phyloP scores from a whole-genome alignment of 2,113 vertebrate species.

The Phyllostomus discolor region DNA sequence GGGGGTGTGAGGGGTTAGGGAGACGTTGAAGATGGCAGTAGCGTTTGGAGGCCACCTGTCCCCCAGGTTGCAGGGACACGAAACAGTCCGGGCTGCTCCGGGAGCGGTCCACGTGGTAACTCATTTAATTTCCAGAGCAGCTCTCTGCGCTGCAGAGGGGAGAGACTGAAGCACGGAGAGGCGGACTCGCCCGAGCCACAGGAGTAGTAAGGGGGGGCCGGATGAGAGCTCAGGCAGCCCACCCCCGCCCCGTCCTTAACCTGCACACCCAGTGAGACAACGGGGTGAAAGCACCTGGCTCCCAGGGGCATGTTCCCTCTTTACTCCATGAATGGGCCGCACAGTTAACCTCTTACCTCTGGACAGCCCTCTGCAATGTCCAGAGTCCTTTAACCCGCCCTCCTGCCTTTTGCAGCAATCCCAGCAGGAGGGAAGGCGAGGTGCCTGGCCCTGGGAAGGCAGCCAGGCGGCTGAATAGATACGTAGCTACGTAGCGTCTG shows the following conservation, averaged over 20 bases:
- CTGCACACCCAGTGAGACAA: too few relatives aligned
- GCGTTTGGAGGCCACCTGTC: fast-evolving
- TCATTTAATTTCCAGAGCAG: background rate
- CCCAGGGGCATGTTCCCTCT: fast-evolving
- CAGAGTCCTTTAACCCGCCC: background rate
- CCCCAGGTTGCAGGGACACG: background rate
- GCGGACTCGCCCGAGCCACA: background rate
- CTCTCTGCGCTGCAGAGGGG: background rate
- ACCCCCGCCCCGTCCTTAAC: background rate
- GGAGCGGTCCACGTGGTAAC: background rate
- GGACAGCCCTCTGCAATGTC: too few relatives aligned
- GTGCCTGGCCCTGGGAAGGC: fast-evolving
- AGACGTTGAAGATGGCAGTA: background rate
- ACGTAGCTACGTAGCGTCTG: fast-evolving
- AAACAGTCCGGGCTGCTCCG: too few relatives aligned
- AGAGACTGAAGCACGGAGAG: too few relatives aligned
- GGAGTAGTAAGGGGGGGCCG: background rate
- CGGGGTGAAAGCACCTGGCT: background rate
- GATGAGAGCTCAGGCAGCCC: fast-evolving
- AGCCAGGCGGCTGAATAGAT: background rate
- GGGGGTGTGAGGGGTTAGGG: background rate
- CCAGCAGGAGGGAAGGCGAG: background rate
- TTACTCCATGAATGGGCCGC: background rate
- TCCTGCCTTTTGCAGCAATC: fast-evolving
- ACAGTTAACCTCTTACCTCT: background rate